phyloP scores from a whole-genome alignment of 2,888 invertebrate genomes.

The Andricus quercusramuli region DNA sequence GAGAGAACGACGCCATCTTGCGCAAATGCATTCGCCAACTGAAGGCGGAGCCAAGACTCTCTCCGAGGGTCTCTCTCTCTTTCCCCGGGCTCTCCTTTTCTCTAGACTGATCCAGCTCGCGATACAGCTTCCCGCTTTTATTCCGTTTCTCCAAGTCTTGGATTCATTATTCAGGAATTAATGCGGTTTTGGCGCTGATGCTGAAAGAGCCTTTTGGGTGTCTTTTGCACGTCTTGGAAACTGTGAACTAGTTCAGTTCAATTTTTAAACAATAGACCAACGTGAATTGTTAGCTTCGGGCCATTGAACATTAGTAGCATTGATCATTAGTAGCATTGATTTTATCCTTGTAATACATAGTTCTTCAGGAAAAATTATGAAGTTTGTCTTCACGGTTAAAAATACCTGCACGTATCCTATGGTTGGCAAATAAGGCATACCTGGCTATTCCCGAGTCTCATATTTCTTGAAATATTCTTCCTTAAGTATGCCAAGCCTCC shows the following conservation, averaged over 20 bases:
- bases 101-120: conserved; percentile 55
- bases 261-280: no score
- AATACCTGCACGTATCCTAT: neutral
- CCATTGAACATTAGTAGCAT: no score
- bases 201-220: neutral
- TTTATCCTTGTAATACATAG: no score
- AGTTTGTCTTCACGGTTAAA: neutral
- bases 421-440: conserved; percentile 22
- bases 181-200: conserved; percentile 1
- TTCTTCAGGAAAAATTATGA: neutral
- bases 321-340: no score
- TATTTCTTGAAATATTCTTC: conserved; percentile 35
- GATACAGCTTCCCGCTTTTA: conserved; percentile 60
- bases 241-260: no score
- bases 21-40: conserved; percentile 75
- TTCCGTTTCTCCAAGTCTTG: conserved; percentile 46
- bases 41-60: conserved; percentile 77
- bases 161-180: conserved; percentile 37
- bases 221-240: no score
- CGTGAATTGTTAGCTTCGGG: no score
- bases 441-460: conserved; percentile 21
- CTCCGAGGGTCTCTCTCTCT: conserved; percentile 60
- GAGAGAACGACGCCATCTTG: conserved; percentile 76
- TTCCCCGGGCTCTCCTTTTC: conserved; percentile 47
- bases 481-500: conserved; percentile 18